Conservation (phyloP, 2,888 invertebrate genomes). For the Athalia cordata region DNA sequence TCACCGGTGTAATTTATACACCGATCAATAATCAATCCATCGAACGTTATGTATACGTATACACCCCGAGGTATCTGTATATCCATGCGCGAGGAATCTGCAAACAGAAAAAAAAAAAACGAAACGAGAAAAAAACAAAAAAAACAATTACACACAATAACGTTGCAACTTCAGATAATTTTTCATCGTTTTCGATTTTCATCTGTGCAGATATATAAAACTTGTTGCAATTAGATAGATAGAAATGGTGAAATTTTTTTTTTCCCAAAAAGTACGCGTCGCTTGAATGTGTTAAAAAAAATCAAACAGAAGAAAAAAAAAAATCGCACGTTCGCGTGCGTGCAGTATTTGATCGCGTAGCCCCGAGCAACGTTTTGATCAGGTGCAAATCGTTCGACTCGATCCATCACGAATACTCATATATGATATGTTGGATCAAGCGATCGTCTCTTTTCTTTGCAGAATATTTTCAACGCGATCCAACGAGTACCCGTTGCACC, state of each 20-base stretch:
- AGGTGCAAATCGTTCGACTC: slow-evolving; percentile 50
- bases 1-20: neutral
- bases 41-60: slow-evolving; percentile 2
- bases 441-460: neutral
- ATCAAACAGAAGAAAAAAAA: no score
- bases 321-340: slow-evolving; percentile 61
- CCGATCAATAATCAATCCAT: slow-evolving; percentile 37
- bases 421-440: neutral
- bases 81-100: no score
- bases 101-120: neutral
- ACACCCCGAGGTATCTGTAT: neutral
- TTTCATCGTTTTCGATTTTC: neutral
- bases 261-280: neutral
- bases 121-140: neutral
- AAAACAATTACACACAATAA: neutral
- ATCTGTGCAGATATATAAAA: neutral
- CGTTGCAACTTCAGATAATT: neutral
- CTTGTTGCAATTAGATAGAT: no score
- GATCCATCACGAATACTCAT: slow-evolving; percentile 6
- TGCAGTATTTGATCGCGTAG: slow-evolving; percentile 60
- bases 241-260: no score
- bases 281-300: neutral
- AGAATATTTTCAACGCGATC: no score
- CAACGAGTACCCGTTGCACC: no score
- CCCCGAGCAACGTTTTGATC: slow-evolving; percentile 63